Evolutionary conservation across 2,888 invertebrate species (phyloP), one percentile per base, ranked within the genome.

Genomic region (Prosopocoilus inquinatus): DNA sequence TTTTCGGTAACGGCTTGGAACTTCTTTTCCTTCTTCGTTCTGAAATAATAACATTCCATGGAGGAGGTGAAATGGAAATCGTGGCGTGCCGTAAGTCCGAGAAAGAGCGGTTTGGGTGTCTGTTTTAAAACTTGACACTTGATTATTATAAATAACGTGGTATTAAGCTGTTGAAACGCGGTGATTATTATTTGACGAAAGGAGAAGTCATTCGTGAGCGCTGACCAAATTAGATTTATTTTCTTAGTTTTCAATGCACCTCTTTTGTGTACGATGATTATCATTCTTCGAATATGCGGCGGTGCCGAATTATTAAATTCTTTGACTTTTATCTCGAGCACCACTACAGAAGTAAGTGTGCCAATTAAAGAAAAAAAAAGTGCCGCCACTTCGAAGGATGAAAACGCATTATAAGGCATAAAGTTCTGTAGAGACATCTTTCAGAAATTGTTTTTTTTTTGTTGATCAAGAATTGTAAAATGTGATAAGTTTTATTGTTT

Each of bases 61-160:
- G 34, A 35, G 35, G 7, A 28, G 20, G 20, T 28, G 20, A 28
- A 28, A 28, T 28, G 33, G 34, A 39, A 16, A 33, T 38, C 13
- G 39, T 50, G 49, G 35, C 46, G 35, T 50, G 49, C 55, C 58
- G 55, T 59, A 55, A 57, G 63, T 60, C 64, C 59, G 53, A 60
- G 60, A 59, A 54, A 58, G 59, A 60, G 60, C 63, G 65, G 65
- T 65, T 64, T 66, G 65, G 63, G 65, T 69, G 70, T 70, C 69
- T 70, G 68, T 70, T 69, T 70, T 69, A 69, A 64, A 56, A 65
- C 65, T 60, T 69, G 69, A 70, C 70, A 67, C 63, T 66, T 69
- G 67, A 70, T 70, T 70, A 69, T 28, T 67, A 65, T 63, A 68
- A 70, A 70, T 70, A 69, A 69, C 67, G 65, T 68, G 61, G 63